These are phyloP conservation scores for Hymenopus coronatus DNA, from an alignment of 2,888 invertebrate species.

Conservation along the genomic window DNA sequence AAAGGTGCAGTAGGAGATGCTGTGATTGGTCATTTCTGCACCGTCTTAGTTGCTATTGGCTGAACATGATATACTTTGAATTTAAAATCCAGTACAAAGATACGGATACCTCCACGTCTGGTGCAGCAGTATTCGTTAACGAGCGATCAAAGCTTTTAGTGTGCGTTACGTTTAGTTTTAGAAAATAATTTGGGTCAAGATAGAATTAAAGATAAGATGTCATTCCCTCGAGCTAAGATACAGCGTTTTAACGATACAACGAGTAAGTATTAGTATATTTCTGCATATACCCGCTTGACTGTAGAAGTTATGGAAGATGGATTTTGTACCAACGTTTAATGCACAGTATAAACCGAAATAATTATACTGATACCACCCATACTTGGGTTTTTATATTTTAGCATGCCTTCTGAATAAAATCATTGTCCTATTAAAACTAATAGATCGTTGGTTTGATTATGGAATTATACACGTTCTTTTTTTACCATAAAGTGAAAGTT, in stretches of 20 bases:
- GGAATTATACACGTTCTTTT: no score
- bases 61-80: background rate
- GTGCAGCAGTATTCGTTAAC: background rate
- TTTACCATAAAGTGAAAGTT: no score
- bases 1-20: background rate
- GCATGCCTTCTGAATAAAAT: no score
- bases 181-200: background rate
- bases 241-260: slow-evolving; percentile 55
- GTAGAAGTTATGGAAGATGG: no score
- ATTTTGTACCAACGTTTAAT: no score
- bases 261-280: slow-evolving; percentile 45
- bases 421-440: no score
- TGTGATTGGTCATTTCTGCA: background rate
- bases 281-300: no score
- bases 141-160: background rate
- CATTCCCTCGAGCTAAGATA: slow-evolving; percentile 57
- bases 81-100: background rate
- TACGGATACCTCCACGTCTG: background rate
- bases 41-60: background rate
- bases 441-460: no score
- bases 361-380: no score
- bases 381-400: no score
- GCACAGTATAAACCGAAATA: no score
- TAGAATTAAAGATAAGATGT: slow-evolving; percentile 44
- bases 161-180: background rate